Evolutionary conservation across 2,888 invertebrate genomes (phyloP), one percentile per base, ranked within the genome.

Genomic region (Macrophya alboannulata): DNA sequence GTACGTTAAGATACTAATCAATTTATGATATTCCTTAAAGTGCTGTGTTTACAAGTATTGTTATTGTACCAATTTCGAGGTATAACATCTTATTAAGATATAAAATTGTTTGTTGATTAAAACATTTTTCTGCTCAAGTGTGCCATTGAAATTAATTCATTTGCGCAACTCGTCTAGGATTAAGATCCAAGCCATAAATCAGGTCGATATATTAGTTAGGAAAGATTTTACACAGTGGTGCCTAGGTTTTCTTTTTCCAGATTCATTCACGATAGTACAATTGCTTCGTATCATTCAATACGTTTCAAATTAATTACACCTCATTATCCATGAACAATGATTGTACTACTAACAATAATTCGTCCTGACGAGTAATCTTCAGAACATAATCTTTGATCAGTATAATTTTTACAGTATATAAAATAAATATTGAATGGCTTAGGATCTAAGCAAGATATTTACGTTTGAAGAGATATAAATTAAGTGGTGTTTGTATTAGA

Each of bases 11-110:
- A n/a, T 45, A 43, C 68, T 48, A 83, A 55, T n/a, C 25, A 71
- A 65, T 37, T 71, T 68, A 83, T n/a, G 68, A 83, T 83, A 83
- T 68, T 71, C 62, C 68, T 45, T 62, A 62, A 83, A 83, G 83
- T 45, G 83, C 83, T 83, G 83, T 68, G 83, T 65, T 83, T 83
- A 55, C 25, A 45, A 83, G 83, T 68, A 48, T 83, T 83, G 83
- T 83, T 48, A 83, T 51, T 81, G 37, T 68, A 65, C 25, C 48
- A 71, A 83, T 6, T 48, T 71, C 17, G 62, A 65, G 68, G 68
- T 71, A 71, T 68, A 45, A 51, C 45, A 43, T 51, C 68, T 83
- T 83, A 15, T 25, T 25, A 37, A n/a, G n/a, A 71, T 83, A 83
- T 83, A 0, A 48, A 68, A 83, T 68, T 81, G 62, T 62, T 81